Conservation (phyloP, 1,140 invertebrate genomes). For the Tetranychus urticae region DNA sequence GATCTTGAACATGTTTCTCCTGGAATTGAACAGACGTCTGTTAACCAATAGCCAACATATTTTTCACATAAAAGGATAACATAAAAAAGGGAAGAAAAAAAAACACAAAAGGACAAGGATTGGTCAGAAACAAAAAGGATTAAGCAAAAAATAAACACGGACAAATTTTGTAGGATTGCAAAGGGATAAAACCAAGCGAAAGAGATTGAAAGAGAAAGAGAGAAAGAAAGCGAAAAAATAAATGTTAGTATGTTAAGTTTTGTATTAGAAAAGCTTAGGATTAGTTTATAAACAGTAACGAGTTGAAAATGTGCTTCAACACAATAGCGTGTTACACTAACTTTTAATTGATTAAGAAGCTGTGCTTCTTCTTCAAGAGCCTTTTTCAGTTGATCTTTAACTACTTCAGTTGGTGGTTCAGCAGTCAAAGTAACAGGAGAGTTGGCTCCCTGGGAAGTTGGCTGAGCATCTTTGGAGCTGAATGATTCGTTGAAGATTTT, state of each 20-base stretch:
- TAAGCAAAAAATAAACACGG: too few species aligned
- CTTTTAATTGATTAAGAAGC: slow-evolving; percentile 81
- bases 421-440: not conserved
- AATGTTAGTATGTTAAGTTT: not conserved
- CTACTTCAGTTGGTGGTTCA: slow-evolving; percentile 11
- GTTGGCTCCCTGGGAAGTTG: not conserved
- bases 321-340: slow-evolving; percentile 19
- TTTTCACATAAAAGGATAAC: too few species aligned
- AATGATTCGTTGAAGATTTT: too few species aligned
- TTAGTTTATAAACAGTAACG: not conserved
- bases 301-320: not conserved
- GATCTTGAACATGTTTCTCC: slow-evolving; percentile 21
- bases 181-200: not conserved
- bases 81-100: too few species aligned
- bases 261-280: not conserved
- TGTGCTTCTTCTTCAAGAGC: slow-evolving; percentile 82
- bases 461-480: not conserved
- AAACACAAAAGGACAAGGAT: too few species aligned
- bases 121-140: not conserved
- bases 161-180: not conserved
- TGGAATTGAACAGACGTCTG: slow-evolving; percentile 2
- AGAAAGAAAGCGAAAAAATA: slow-evolving; percentile 3
- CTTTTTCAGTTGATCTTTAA: slow-evolving; percentile 59
- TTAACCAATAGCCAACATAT: not conserved
- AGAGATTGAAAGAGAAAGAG: slow-evolving; percentile 2